Evolutionary conservation across 2,797 vertebrate species (phyloP), one percentile per base, ranked within the genome.

Genomic region (Discoglossus pictus): DNA sequence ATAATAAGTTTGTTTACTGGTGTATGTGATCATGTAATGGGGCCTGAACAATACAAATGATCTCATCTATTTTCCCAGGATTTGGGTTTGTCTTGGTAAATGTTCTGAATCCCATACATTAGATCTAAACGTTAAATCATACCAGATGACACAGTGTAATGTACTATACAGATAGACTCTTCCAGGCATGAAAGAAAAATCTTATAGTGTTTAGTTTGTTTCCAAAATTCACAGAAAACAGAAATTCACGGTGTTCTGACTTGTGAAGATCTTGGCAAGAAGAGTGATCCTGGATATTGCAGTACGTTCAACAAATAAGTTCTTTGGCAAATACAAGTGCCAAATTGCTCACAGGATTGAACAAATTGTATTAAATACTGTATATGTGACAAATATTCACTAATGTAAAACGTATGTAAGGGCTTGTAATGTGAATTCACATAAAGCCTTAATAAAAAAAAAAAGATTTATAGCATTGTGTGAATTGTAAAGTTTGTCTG

Each of bases 191-290:
- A 12, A 40, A 36, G 2, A 15, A 16, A 5, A 17, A 52, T 63
- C 7, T 52, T 42, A 15, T 20, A 5, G n/a, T 35, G 8, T 18
- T 27, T 27, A 6, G 27, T 31, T 39, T 2, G 2, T n/a, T 20
- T 35, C n/a, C 36, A 36, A 13, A 23, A 17, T 13, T 53, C 24
- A 5, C 10, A 8, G 9, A 16, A 1, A 25, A 15, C 7, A 24
- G 24, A n/a, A n/a, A 15, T 17, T 62, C 25, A 23, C 4, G 44
- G 18, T 36, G 48, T 42, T 8, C 12, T 51, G 47, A 52, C 47
- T 17, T 52, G 24, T 20, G 2, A 31, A n/a, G 11, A 13, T 42
- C 12, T 50, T 51, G 36, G 44, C 34, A 11, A 16, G 12, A 40
- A 24, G 15, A 6, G 8, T 24, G 24, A 25, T 9, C 6, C 13